phyloP scores from a whole-genome alignment of 2,797 vertebrate genomes.

The Aeoliscus strigatus region DNA sequence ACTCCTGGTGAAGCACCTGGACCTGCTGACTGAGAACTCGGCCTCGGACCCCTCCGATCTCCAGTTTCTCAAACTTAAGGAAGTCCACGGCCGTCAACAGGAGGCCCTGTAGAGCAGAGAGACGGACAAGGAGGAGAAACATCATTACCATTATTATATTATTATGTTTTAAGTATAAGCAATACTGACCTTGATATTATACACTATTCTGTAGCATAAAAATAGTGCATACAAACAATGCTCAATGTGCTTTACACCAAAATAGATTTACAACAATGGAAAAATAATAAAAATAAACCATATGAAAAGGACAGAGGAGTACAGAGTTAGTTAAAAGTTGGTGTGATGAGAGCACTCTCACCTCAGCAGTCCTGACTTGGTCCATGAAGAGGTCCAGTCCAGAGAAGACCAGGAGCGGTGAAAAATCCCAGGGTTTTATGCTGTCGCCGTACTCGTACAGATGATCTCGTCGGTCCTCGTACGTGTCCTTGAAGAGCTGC shows the following conservation, averaged over 20 bases:
- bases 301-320: too few relatives aligned
- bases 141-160: too few relatives aligned
- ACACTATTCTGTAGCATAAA: too few relatives aligned
- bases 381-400: constrained; percentile 78
- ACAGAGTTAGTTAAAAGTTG: too few relatives aligned
- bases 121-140: neutral
- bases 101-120: constrained; percentile 66
- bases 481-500: constrained; percentile 71
- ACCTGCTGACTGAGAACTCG: constrained; percentile 80
- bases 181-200: too few relatives aligned
- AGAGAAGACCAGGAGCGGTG: constrained; percentile 74
- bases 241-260: too few relatives aligned
- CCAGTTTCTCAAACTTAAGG: constrained; percentile 85
- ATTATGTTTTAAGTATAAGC: neutral
- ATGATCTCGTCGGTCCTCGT: constrained; percentile 72
- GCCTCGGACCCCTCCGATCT: constrained; percentile 84
- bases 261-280: too few relatives aligned
- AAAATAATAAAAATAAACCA: too few relatives aligned
- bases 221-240: too few relatives aligned
- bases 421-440: constrained; percentile 81
- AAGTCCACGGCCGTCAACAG: constrained; percentile 81
- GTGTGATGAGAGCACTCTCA: constrained; percentile 45
- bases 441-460: constrained; percentile 74
- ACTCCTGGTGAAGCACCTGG: constrained; percentile 76
- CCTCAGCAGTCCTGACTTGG: constrained; percentile 76